Percentiles rank a stretch among this genome's conserved stretches.
Evolutionary conservation across 2,113 vertebrate species (phyloP).

Genomic region (Chloebia gouldiae): DNA sequence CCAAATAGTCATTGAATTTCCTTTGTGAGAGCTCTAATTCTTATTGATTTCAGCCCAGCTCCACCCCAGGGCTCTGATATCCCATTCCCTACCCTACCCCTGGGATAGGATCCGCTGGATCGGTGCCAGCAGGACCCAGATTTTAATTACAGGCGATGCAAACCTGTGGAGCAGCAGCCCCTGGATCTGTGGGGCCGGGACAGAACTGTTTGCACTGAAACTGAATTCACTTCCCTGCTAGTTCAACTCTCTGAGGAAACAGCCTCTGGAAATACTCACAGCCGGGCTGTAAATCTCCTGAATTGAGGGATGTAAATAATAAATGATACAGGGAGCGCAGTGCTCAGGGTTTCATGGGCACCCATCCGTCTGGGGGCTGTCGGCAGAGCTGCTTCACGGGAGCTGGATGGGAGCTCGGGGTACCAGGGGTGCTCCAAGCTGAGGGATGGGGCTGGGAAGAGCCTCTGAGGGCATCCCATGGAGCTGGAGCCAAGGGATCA

Average conservation of each 20-base stretch:
- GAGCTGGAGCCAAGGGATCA: accelerated
- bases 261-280: conserved; percentile 12
- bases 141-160: accelerated
- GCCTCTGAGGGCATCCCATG: not conserved
- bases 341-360: not conserved
- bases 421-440: accelerated
- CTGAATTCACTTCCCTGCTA: not conserved
- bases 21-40: not conserved
- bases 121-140: accelerated
- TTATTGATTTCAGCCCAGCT: accelerated
- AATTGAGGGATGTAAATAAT: conserved; percentile 41
- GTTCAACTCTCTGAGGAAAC: not conserved
- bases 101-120: accelerated
- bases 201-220: not conserved
- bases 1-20: accelerated
- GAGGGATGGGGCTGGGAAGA: not conserved
- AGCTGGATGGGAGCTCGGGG: not conserved
- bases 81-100: not conserved
- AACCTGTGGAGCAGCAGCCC: not conserved
- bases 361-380: not conserved
- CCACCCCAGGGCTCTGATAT: not conserved
- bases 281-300: conserved; percentile 17
- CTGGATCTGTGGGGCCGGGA: accelerated
- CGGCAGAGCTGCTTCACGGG: not conserved
- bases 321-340: not conserved